Base-by-base conservation (phyloP, 2,113 vertebrate genomes). In the Vicugna pacos region DNA sequence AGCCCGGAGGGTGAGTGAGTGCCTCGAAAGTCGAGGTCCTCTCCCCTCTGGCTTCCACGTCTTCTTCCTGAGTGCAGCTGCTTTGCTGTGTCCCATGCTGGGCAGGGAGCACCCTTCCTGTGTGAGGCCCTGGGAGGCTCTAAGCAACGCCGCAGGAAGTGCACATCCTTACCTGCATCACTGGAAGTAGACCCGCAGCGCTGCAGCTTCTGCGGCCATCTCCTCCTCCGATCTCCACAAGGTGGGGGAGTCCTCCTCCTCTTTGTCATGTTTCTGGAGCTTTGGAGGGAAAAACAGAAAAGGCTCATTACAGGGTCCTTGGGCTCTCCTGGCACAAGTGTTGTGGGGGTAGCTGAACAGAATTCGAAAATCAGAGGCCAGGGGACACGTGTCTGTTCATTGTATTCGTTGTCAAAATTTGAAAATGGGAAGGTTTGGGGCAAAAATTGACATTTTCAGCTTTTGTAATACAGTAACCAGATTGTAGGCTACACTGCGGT, bases 191-290 rank as follows among this genome's bases (percentile, higher is more conserved):
- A 91, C 98, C 65, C 97, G 98, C 54, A 99, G 97, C 16, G 95
- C 95, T 15, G 97, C 97, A 3, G 99, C 99, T 96, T 99, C 99
- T 3, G 98, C 97, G 10, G 97, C 98, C 99, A 99, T 99, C 85
- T 99, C 99, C 69, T 99, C 99, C 91, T 99, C 99, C 0, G 99
- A 98, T 96, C 99, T 98, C 99, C 99, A 99, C 56, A 95, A 96
- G 73, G 97, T 96, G 2, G 98, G 97, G 9, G 97, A 62, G 77
- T 99, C 99, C 22, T 98, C 97, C 0, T 96, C 96, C 24, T 97
- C 98, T 86, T 97, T 98, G 97, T 99, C 99, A 0, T 99, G 99
- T 76, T 89, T 98, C 94, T 99, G 99, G 62, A 99, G 97, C 98
- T 99, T 97, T 95, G 91, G 52, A 48, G 30, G n/a, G 35, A 80